Conservation (phyloP, 1,140 invertebrate species). For the Zaprionus camerounensis region DNA sequence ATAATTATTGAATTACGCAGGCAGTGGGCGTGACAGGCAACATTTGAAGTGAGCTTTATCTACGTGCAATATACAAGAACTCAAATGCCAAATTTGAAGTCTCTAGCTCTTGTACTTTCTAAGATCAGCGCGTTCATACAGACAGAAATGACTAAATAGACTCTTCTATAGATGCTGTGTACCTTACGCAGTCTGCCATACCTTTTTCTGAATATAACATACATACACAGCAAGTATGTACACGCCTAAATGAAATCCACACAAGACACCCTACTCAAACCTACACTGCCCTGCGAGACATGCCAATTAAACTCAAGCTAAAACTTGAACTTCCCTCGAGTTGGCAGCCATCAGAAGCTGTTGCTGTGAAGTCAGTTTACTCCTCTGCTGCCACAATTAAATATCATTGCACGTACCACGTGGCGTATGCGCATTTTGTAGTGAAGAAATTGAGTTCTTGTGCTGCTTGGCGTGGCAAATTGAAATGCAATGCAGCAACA, state of each 20-base stretch:
- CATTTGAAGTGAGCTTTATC: not conserved
- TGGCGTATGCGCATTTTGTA: constrained; percentile 46
- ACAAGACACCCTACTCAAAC: not conserved
- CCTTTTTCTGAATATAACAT: no score
- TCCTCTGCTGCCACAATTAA: not conserved
- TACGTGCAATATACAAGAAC: accelerated
- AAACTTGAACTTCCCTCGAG: not conserved
- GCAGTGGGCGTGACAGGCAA: not conserved
- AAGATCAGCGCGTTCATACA: not conserved
- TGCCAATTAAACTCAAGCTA: constrained; percentile 9
- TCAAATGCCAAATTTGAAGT: not conserved
- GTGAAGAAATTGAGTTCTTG: constrained; percentile 58
- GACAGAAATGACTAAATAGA: not conserved
- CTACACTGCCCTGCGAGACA: not conserved
- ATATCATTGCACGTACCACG: constrained; percentile 40
- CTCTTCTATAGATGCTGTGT: no score
- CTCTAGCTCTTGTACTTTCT: not conserved
- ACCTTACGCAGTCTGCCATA: no score
- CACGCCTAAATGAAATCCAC: no score
- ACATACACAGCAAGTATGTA: no score
- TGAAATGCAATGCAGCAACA: constrained; percentile 47
- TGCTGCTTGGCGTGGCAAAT: constrained; percentile 33
- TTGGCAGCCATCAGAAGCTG: not conserved
- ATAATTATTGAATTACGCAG: not conserved
- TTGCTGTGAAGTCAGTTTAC: not conserved